phyloP scores from a whole-genome alignment of 2,113 vertebrate genomes.

The Misgurnus anguillicaudatus region DNA sequence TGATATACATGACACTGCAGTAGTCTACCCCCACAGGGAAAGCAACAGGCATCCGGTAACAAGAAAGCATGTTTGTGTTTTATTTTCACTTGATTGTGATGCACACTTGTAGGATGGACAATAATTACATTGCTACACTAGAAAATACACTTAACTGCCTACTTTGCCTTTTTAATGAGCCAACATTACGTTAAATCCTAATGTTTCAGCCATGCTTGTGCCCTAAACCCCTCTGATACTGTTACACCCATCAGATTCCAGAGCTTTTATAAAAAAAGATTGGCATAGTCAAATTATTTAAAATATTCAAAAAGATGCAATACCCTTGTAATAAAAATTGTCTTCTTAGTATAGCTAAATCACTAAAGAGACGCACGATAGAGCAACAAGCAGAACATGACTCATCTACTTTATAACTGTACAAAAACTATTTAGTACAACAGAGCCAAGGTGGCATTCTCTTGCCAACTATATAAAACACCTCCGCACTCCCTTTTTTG shows the following conservation, averaged over 20 bases:
- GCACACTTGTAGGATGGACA: too few species aligned
- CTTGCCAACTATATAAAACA: slow-evolving; percentile 35
- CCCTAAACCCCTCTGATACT: too few species aligned
- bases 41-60: too few species aligned
- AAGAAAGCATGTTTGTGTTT: neutral
- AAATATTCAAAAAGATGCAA: neutral
- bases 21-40: neutral
- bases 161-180: slow-evolving; percentile 12
- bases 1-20: slow-evolving; percentile 11
- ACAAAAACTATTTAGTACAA: slow-evolving; percentile 42
- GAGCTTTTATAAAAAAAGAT: neutral
- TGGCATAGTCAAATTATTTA: neutral
- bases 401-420: slow-evolving; percentile 48
- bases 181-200: neutral
- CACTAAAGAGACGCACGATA: slow-evolving; percentile 14
- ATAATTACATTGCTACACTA: too few species aligned
- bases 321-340: neutral
- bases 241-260: neutral
- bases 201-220: slow-evolving; percentile 13
- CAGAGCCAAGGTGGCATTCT: slow-evolving; percentile 37
- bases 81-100: too few species aligned
- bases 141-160: too few species aligned
- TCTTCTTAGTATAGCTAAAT: slow-evolving; percentile 19
- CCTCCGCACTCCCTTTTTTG: slow-evolving; percentile 19
- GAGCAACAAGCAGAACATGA: slow-evolving; percentile 44